These are phyloP conservation scores for Ornithorhynchus anatinus DNA, from an alignment of 2,113 vertebrate genomes.

Conservation along the genomic window DNA sequence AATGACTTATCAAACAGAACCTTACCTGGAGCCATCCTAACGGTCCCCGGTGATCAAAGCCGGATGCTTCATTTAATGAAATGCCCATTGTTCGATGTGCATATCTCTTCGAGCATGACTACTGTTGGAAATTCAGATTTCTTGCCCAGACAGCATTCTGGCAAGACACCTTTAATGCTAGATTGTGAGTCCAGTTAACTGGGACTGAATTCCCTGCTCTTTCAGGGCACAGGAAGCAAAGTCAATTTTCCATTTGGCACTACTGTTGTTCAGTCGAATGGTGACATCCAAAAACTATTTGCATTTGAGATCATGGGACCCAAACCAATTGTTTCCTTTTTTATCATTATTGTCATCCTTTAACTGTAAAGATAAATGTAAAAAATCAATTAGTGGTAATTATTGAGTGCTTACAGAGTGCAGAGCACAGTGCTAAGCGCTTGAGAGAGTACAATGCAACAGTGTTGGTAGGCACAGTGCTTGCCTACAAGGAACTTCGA, in stretches of 20 bases:
- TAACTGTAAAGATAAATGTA: constrained; percentile 22
- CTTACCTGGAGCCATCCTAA: constrained; percentile 11
- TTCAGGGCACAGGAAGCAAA: constrained; percentile 25
- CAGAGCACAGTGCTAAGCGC: no score
- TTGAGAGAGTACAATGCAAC: no score
- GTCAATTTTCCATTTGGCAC: not conserved
- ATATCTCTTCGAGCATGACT: not conserved
- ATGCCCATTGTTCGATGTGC: constrained; percentile 11
- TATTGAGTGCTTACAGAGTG: no score
- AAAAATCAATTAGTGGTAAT: no score
- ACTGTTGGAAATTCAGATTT: constrained; percentile 35
- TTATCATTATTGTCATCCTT: constrained; percentile 9
- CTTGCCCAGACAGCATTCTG: not conserved
- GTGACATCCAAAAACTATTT: no score
- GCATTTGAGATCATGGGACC: not conserved
- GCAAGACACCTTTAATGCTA: not conserved
- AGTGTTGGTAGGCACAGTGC: no score
- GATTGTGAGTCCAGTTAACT: not conserved
- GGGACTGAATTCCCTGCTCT: not conserved
- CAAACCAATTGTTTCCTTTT: constrained; percentile 8
- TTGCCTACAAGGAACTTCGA: no score
- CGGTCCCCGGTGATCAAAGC: not conserved
- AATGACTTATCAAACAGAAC: constrained; percentile 25
- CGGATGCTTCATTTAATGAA: constrained; percentile 9
- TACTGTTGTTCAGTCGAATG: not conserved